Base-by-base conservation (phyloP, 2,113 vertebrate genomes). In the Dendrocopos noguchii region DNA sequence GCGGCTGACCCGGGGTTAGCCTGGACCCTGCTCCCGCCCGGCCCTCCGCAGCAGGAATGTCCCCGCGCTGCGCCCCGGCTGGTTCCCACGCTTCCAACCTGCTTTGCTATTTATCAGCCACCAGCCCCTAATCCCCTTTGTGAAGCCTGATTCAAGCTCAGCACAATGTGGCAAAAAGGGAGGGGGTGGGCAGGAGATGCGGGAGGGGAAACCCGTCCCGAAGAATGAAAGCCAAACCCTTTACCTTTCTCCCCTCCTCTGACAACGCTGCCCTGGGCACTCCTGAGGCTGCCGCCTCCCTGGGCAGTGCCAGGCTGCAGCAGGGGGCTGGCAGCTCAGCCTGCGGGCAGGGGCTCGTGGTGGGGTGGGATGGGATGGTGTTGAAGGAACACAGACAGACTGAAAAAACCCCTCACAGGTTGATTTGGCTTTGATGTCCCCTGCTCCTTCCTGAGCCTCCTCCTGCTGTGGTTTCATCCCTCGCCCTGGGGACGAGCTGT, bases 1-100 rank as follows among this genome's bases (percentile, higher is more conserved):
- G 71, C 7, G 70, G 29, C 56, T 91, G 94, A 95, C 96, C 94
- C 0, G 10, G 95, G 95, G 87, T 76, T 95, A 95, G 94, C 88
- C 90, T 4, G 79, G 94, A 95, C 92, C 88, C 77, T 91, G 87
- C 86, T 79, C 91, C 93, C 65, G 31, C 92, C 96, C 8, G 27
- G 94, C 95, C 87, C 95, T 91, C 88, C 19, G 72, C 90, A 95
- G 92, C 93, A 96, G 93, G 93, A 95, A 93, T 95, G 91, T 93
- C 95, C 91, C 93, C 28, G 72, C 84, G 59, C 94, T 85, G 73
- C 11, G 75, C 88, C 63, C 76, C 57, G 84, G 91, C 93, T 92
- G 93, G 94, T 96, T 97, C 97, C 96, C 97, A 96, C 71, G 85
- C 96, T 84, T 95, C 92, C 73, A 75, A 95, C 94, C 93, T 97